Evolutionary conservation across 2,113 vertebrate genomes (phyloP).

Genomic region (Archilochus colubris): DNA sequence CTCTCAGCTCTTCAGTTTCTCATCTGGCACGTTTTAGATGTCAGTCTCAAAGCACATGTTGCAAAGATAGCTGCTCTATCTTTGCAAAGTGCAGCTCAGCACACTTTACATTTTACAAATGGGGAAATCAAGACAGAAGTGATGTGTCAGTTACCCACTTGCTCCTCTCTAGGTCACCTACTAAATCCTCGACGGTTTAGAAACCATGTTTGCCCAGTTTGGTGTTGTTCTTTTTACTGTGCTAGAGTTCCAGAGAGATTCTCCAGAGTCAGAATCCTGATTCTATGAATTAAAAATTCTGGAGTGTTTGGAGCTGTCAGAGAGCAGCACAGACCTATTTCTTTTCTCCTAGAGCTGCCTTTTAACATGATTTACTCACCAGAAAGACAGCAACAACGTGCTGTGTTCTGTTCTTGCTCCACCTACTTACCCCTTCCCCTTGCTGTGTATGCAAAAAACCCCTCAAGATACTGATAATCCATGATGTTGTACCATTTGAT

Average conservation of each 20-base stretch:
- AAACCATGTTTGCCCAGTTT: neutral
- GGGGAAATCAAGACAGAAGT: constrained; percentile 13
- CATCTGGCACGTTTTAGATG: constrained; percentile 34
- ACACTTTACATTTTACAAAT: neutral
- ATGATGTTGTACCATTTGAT: neutral
- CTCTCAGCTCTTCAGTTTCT: constrained; percentile 40
- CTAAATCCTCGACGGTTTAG: neutral
- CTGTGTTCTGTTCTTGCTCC: neutral
- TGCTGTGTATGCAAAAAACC: neutral
- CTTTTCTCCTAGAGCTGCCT: neutral
- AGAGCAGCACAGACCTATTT: neutral
- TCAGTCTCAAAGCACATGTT: constrained; percentile 27
- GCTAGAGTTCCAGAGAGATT: neutral
- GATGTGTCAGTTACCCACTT: neutral
- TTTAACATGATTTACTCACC: neutral
- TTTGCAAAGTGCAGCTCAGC: neutral
- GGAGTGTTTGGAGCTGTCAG: neutral
- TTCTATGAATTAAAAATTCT: neutral
- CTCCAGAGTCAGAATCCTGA: neutral
- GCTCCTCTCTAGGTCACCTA: neutral
- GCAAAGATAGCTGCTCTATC: neutral
- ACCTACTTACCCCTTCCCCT: neutral
- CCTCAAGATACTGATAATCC: neutral
- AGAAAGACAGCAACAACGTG: neutral
- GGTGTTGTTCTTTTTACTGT: neutral